Conservation (phyloP, 2,888 invertebrate genomes). For the Hemistola chrysoprasaria region DNA sequence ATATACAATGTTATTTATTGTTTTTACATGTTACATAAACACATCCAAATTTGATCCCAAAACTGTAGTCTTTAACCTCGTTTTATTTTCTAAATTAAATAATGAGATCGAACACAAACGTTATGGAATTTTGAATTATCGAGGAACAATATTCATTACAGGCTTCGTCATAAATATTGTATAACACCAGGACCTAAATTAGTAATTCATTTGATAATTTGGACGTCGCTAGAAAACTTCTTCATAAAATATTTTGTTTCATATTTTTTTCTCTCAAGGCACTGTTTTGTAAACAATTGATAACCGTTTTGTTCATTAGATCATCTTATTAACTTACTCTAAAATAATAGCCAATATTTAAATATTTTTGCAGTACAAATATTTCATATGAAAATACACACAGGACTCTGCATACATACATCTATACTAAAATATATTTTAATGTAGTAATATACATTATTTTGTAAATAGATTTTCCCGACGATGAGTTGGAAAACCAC, state of each 20-base stretch:
- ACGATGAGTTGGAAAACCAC: constrained; percentile 56
- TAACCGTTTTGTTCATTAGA: constrained; percentile 68
- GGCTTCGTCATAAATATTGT: constrained; percentile 35
- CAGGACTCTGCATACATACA: constrained; percentile 75
- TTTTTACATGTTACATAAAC: constrained; percentile 76
- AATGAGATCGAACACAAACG: constrained; percentile 80
- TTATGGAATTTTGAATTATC: constrained; percentile 68
- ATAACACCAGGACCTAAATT: constrained; percentile 41
- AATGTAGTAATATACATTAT: constrained; percentile 66
- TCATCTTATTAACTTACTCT: constrained; percentile 67
- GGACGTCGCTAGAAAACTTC: constrained; percentile 48
- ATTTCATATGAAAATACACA: constrained; percentile 78
- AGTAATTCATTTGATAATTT: constrained; percentile 45
- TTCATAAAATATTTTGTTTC: constrained; percentile 43
- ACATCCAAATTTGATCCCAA: constrained; percentile 81
- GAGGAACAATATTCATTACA: constrained; percentile 42
- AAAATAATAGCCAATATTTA: constrained; percentile 79
- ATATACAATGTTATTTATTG: constrained; percentile 72
- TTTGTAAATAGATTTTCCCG: constrained; percentile 73
- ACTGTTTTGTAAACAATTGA: constrained; percentile 74
- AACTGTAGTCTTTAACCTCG: constrained; percentile 81
- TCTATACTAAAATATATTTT: constrained; percentile 75
- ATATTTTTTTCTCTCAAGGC: constrained; percentile 70
- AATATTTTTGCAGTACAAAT: constrained; percentile 75
- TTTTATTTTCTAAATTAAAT: constrained; percentile 81